phyloP scores from a whole-genome alignment of 2,888 invertebrate genomes.

The Cerceris ruficornis region DNA sequence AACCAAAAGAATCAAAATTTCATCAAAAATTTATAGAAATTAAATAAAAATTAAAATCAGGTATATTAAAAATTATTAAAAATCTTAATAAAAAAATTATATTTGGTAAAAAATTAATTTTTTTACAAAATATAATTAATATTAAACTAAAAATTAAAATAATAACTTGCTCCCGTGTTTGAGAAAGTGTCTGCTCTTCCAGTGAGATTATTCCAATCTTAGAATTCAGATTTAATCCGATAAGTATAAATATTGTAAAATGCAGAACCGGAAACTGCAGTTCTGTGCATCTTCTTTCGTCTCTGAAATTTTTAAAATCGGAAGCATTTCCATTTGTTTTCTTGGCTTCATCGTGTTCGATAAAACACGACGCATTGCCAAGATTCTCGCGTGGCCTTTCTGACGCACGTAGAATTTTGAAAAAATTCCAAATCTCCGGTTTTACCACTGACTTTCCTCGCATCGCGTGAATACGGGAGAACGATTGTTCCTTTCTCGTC shows the following conservation, averaged over 20 bases:
- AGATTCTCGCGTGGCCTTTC: background rate
- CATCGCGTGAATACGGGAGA: background rate
- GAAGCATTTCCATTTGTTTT: background rate
- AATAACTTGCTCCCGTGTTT: too few species aligned
- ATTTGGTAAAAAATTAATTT: too few species aligned
- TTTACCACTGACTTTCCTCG: background rate
- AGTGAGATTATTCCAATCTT: too few species aligned
- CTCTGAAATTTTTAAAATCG: background rate
- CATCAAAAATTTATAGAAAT: too few species aligned
- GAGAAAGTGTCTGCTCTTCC: too few species aligned
- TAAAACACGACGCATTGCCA: background rate
- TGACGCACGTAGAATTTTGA: constrained; percentile 1
- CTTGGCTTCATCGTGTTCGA: background rate
- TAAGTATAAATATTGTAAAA: background rate
- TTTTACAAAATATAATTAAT: too few species aligned
- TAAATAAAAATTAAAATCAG: too few species aligned
- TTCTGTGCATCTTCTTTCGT: background rate
- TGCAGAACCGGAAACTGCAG: background rate
- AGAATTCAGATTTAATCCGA: too few species aligned
- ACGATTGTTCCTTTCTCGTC: background rate
- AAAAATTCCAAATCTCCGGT: background rate
- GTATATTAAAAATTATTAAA: too few species aligned
- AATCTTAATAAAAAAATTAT: too few species aligned
- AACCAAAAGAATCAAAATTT: too few species aligned
- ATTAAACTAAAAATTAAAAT: too few species aligned